Base-by-base conservation (phyloP, 2,113 vertebrate species). In the Bombycilla garrulus region DNA sequence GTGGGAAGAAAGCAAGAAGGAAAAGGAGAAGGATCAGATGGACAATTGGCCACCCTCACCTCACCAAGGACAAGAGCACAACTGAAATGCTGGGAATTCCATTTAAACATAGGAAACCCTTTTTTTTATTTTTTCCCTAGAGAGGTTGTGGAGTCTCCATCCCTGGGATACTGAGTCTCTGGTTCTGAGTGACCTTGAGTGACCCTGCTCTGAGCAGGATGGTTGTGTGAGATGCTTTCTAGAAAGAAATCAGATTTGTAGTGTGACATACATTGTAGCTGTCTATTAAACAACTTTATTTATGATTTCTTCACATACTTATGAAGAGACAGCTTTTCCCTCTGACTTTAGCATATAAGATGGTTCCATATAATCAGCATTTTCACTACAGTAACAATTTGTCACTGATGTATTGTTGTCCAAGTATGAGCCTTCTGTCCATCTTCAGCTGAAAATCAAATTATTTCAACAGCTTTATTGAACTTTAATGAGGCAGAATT, bases 401-500 rank as follows among this genome's bases (percentile, higher is more conserved):
- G 36, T 35, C 58, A 91, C 44, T 66, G 67, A 81, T 65, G 25
- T 8, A 73, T 40, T 13, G 13, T 48, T 95, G 78, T 92, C 65
- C 67, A 47, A 83, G 56, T 71, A 81, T 3, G 5, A 57, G 16
- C 50, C 38, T 71, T 93, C 67, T 54, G 4, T 69, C 56, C 78
- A 65, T 82, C 44, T 73, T 81, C 53, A 82, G 38, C 56, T 78
- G 76, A 80, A 88, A 81, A 93, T 60, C 91, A 84, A 85, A 60
- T 65, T 65, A 78, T 60, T 69, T 45, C 44, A 86, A 60, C 35
- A 88, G 83, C 76, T 94, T 88, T 81, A 94, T 45, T 96, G 66
- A 89, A 67, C 84, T 95, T 22, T 91, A 92, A 94, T 91, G 81
- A 81, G 44, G 81, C 64, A 84, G 77, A 95, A 96, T 92, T 73